These are phyloP conservation scores for Cosmia trapezina DNA, from an alignment of 2,888 invertebrate genomes.

Conservation along the genomic window DNA sequence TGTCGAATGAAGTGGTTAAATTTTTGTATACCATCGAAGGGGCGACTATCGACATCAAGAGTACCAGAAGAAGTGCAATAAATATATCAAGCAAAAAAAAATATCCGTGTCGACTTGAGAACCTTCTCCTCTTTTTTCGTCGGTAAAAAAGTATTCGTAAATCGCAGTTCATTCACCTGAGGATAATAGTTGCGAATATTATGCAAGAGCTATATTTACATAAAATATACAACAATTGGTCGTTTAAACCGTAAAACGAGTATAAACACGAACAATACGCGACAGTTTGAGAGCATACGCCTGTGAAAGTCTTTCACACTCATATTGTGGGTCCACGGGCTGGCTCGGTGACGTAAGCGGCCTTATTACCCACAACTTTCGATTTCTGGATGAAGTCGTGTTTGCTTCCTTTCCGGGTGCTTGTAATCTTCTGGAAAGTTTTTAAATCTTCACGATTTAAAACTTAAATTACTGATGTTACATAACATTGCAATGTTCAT, in stretches of 20 bases:
- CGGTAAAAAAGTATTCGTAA: background rate
- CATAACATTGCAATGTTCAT: background rate
- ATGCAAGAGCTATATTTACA: conserved; percentile 59
- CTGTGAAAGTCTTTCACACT: conserved; percentile 70
- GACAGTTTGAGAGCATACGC: conserved; percentile 53
- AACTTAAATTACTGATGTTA: background rate
- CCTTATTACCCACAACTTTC: conserved; percentile 79
- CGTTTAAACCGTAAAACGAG: conserved; percentile 58
- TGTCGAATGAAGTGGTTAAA: background rate
- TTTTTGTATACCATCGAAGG: background rate
- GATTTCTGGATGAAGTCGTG: conserved; percentile 84
- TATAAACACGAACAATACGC: conserved; percentile 56
- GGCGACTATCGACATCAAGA: background rate
- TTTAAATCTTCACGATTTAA: conserved; percentile 4
- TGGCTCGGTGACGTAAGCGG: conserved; percentile 72
- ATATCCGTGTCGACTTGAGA: too few relatives aligned
- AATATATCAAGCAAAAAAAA: background rate
- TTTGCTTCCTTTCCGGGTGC: conserved; percentile 67
- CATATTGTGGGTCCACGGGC: conserved; percentile 57
- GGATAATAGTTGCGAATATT: conserved; percentile 48
- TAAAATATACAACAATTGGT: conserved; percentile 65
- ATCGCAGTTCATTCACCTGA: conserved; percentile 49
- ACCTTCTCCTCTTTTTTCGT: too few relatives aligned
- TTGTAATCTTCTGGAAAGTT: conserved; percentile 32
- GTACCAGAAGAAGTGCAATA: background rate